Conservation (phyloP, 1,140 invertebrate genomes). For the Listronotus oregonensis region DNA sequence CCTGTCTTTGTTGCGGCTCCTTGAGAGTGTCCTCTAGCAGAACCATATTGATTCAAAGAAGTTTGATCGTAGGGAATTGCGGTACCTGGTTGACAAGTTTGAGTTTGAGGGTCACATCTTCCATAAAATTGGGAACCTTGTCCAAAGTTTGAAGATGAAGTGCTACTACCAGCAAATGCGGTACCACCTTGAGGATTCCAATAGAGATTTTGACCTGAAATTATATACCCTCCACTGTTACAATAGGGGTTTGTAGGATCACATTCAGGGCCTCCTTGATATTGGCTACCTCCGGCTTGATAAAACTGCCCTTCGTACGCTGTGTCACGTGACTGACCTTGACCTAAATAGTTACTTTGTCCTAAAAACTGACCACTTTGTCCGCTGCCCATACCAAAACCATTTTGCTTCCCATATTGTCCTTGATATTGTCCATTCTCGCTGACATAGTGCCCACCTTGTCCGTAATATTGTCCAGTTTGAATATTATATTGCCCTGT, state of each 20-base stretch:
- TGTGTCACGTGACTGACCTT: background rate
- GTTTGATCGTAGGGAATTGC: background rate
- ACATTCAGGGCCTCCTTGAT: background rate
- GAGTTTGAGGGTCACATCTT: slow-evolving; percentile 13
- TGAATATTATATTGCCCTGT: background rate
- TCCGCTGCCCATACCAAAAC: background rate
- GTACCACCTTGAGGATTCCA: background rate
- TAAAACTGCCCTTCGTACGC: background rate
- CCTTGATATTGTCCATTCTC: background rate
- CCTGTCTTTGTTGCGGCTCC: background rate
- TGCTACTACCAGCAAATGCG: too few species aligned
- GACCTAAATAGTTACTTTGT: background rate
- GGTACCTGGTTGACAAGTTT: slow-evolving; percentile 6
- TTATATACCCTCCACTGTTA: slow-evolving; percentile 8
- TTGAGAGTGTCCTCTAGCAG: background rate
- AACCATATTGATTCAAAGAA: background rate
- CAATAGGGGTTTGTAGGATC: slow-evolving; percentile 25
- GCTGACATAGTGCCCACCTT: background rate
- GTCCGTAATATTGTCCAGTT: background rate
- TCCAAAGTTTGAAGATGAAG: background rate
- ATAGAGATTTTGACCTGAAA: slow-evolving; percentile 22
- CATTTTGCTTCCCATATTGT: background rate
- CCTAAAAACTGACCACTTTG: background rate
- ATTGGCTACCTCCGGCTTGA: background rate
- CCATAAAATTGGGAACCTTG: background rate